These are phyloP conservation scores for Apogon hyalosoma DNA, from an alignment of 2,797 vertebrate genomes.

Conservation along the genomic window DNA sequence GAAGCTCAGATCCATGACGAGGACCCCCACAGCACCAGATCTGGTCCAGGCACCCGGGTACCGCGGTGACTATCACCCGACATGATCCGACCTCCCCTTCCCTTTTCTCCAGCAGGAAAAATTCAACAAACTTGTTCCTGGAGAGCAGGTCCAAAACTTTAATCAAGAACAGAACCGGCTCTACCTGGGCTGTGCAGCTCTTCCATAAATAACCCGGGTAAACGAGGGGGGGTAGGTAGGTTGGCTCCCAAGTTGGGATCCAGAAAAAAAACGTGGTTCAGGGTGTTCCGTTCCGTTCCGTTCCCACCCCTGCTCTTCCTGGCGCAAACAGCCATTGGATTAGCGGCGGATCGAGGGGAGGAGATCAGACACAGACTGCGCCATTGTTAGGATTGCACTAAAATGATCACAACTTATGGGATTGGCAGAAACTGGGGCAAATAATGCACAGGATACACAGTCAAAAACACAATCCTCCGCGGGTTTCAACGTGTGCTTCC, in stretches of 20 bases:
- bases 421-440: background rate
- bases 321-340: slow-evolving; percentile 84
- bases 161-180: slow-evolving; percentile 29
- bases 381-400: slow-evolving; percentile 78
- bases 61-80: slow-evolving; percentile 42
- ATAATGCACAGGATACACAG: background rate
- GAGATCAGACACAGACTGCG: slow-evolving; percentile 82
- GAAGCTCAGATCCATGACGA: slow-evolving; percentile 44
- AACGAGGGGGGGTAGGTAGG: slow-evolving; percentile 21
- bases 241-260: slow-evolving; percentile 61
- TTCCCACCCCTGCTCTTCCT: slow-evolving; percentile 80
- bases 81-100: slow-evolving; percentile 30
- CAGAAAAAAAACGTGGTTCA: slow-evolving; percentile 74
- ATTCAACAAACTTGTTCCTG: slow-evolving; percentile 47
- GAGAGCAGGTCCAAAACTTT: slow-evolving; percentile 66
- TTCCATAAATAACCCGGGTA: slow-evolving; percentile 60
- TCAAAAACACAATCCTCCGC: slow-evolving; percentile 3
- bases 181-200: slow-evolving; percentile 61
- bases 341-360: slow-evolving; percentile 83
- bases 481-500: slow-evolving; percentile 13
- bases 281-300: slow-evolving; percentile 68
- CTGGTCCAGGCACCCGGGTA: slow-evolving; percentile 56
- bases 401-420: slow-evolving; percentile 62
- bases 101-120: background rate
- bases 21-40: slow-evolving; percentile 55